These are phyloP conservation scores for Brachionus asplanchnoidis DNA, from an alignment of 1,140 invertebrate species.

Conservation along the genomic window DNA sequence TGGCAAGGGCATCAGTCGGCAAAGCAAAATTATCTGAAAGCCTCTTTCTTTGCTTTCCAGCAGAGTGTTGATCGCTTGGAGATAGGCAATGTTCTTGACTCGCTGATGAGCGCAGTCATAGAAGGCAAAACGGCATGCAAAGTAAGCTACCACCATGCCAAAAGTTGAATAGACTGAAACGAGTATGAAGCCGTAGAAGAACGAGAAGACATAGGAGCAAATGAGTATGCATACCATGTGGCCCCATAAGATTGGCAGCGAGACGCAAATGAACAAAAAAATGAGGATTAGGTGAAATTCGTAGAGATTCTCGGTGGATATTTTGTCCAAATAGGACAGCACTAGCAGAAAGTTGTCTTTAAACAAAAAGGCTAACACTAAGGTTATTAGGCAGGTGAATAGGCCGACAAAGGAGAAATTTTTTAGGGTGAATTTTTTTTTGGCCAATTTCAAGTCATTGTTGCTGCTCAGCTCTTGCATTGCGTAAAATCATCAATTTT, in stretches of 20 bases:
- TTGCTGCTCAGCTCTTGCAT: background rate
- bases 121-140: background rate
- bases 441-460: background rate
- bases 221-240: slow-evolving; percentile 21
- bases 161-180: background rate
- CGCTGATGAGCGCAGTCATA: slow-evolving; percentile 28
- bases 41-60: slow-evolving; percentile 34
- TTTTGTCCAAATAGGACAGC: slow-evolving; percentile 13
- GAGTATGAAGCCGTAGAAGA: background rate
- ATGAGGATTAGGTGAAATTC: slow-evolving; percentile 27
- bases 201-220: slow-evolving; percentile 27
- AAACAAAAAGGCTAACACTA: background rate
- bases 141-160: background rate
- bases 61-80: background rate
- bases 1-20: slow-evolving; percentile 30
- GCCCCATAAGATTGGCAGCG: slow-evolving; percentile 22
- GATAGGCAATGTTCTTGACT: slow-evolving; percentile 18
- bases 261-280: slow-evolving; percentile 3
- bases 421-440: slow-evolving; percentile 6
- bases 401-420: slow-evolving; percentile 9
- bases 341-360: slow-evolving; percentile 4
- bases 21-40: slow-evolving; percentile 3
- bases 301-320: background rate
- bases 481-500: background rate
- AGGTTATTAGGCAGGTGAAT: background rate